phyloP scores from a whole-genome alignment of 2,797 vertebrate genomes.

The Pangasius macronema region DNA sequence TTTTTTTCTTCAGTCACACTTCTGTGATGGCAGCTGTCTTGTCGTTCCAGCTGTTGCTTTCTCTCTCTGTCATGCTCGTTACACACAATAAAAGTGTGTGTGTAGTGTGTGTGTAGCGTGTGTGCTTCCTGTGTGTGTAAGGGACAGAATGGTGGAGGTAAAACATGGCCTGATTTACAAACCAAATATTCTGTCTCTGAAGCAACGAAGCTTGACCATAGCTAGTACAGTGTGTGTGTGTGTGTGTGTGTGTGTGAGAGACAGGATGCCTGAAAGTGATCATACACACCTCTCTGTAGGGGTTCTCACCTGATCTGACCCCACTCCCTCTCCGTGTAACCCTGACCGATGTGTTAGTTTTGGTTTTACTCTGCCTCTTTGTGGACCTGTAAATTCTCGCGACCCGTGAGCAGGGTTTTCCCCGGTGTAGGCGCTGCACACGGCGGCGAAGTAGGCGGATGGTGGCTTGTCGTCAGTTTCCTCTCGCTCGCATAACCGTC shows the following conservation, averaged over 20 bases:
- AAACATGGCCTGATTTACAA: slow-evolving; percentile 53
- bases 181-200: slow-evolving; percentile 53
- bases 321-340: not conserved
- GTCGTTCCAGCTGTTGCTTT: slow-evolving; percentile 3
- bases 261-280: not conserved
- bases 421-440: not conserved
- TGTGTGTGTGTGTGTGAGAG: not conserved
- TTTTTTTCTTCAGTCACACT: not conserved
- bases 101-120: slow-evolving; percentile 22
- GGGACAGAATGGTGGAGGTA: slow-evolving; percentile 43
- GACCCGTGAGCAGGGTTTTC: too few relatives aligned
- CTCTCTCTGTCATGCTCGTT: not conserved
- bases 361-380: not conserved
- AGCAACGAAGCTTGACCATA: slow-evolving; percentile 9
- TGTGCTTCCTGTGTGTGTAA: not conserved
- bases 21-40: not conserved
- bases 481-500: not conserved
- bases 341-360: not conserved
- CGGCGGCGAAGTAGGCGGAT: not conserved
- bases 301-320: not conserved
- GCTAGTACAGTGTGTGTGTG: not conserved
- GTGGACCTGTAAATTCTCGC: not conserved
- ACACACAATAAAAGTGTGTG: not conserved
- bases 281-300: not conserved
- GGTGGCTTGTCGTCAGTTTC: not conserved